A percentile compares a stretch with the other conserved stretches of the same genome.
These are phyloP conservation scores for Clamator glandarius DNA, from an alignment of 2,797 vertebrate genomes.

Conservation along the genomic window DNA sequence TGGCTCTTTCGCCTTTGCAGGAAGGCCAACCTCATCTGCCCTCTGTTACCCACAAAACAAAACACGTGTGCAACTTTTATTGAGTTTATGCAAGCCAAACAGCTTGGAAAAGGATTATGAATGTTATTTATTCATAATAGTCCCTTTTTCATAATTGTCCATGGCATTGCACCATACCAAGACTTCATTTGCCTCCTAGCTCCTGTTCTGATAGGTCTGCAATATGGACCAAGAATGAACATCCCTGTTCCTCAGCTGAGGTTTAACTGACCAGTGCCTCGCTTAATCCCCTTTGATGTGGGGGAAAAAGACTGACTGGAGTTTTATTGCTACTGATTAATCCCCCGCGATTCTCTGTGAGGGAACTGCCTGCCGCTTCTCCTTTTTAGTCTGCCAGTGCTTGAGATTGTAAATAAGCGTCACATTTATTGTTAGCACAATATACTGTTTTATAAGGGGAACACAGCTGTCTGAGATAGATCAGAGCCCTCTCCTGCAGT, in stretches of 20 bases:
- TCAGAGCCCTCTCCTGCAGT: neutral
- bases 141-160: neutral
- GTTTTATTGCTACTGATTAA: neutral
- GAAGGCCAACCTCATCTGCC: slow-evolving; percentile 37
- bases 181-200: neutral
- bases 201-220: neutral
- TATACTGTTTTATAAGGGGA: neutral
- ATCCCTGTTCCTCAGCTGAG: neutral
- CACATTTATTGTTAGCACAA: neutral
- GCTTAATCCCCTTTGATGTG: neutral
- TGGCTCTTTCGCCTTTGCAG: neutral
- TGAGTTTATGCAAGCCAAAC: neutral
- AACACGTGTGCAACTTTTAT: slow-evolving; percentile 21
- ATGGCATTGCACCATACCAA: neutral
- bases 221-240: neutral
- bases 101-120: neutral
- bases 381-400: neutral
- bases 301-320: neutral
- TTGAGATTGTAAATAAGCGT: neutral
- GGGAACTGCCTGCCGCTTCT: neutral
- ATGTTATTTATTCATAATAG: neutral
- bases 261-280: neutral
- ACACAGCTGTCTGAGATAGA: slow-evolving; percentile 1
- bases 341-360: neutral
- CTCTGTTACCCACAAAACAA: slow-evolving; percentile 1